Evolutionary conservation across 1,140 invertebrate genomes (phyloP).

Genomic region (Cotesia chilonis): DNA sequence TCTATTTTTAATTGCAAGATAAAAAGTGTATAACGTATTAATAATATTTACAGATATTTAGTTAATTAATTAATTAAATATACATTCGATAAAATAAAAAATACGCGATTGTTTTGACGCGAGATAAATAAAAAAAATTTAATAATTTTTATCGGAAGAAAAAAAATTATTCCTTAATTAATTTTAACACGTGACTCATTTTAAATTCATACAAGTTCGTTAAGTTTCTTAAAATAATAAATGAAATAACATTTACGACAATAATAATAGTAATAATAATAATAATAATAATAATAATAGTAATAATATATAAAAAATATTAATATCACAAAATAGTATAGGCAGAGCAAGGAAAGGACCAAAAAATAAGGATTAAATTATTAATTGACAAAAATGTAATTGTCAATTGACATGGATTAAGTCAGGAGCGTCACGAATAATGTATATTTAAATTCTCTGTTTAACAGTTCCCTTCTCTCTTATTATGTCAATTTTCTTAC

Average conservation of each 20-base stretch:
- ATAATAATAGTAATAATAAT: too few species aligned
- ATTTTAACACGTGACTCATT: too few species aligned
- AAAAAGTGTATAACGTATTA: not conserved
- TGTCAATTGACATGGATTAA: constrained; percentile 54
- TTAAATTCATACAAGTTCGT: too few species aligned
- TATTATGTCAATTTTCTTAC: constrained; percentile 11
- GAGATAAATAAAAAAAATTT: too few species aligned
- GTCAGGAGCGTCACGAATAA: constrained; percentile 49
- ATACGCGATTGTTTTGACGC: too few species aligned
- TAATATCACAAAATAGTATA: constrained; percentile 63
- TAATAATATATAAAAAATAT: constrained; percentile 32
- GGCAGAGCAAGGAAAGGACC: constrained; percentile 57
- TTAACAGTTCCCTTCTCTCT: not conserved
- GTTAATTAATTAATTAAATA: too few species aligned
- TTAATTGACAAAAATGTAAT: constrained; percentile 40
- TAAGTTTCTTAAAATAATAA: too few species aligned
- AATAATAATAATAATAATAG: too few species aligned
- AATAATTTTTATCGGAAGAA: too few species aligned
- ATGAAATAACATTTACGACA: too few species aligned
- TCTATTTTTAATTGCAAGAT: not conserved
- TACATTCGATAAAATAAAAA: too few species aligned
- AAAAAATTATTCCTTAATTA: too few species aligned
- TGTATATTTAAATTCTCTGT: constrained; percentile 39
- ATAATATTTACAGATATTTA: constrained; percentile 14
- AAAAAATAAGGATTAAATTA: constrained; percentile 50